Percentiles rank a stretch among this genome's conserved stretches.
Conservation (phyloP, 2,888 invertebrate genomes). For the Synergus umbraculus region DNA sequence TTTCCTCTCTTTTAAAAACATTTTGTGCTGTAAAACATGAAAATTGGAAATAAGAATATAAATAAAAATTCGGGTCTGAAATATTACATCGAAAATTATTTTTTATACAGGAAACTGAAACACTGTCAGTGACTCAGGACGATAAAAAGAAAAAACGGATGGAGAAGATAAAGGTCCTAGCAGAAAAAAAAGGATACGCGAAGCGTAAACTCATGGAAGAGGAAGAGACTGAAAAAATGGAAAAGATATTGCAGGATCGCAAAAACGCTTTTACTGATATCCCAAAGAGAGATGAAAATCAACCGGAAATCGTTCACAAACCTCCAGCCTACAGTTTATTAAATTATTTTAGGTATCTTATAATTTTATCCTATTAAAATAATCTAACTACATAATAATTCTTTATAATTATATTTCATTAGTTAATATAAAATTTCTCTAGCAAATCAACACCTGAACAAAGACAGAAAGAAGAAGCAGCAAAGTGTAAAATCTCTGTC, state of each 20-base stretch:
- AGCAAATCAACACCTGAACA: slow-evolving; percentile 62
- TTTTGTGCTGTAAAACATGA: too few relatives aligned
- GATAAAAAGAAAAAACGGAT: slow-evolving; percentile 1
- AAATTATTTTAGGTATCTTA: slow-evolving; percentile 68
- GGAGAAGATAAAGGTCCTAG: slow-evolving; percentile 7
- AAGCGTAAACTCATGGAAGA: slow-evolving; percentile 30
- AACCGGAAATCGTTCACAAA: slow-evolving; percentile 43
- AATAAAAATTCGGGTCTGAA: too few relatives aligned
- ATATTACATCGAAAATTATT: background rate
- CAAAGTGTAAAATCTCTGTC: slow-evolving; percentile 61
- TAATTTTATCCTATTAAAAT: background rate
- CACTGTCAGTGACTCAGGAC: background rate
- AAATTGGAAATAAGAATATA: too few relatives aligned
- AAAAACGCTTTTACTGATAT: slow-evolving; percentile 18
- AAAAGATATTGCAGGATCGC: slow-evolving; percentile 9
- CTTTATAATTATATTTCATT: background rate
- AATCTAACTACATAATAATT: background rate
- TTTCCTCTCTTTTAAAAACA: too few relatives aligned
- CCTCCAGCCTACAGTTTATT: slow-evolving; percentile 60
- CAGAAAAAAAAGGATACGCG: slow-evolving; percentile 26
- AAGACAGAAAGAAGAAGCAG: slow-evolving; percentile 56
- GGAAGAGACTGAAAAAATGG: slow-evolving; percentile 19
- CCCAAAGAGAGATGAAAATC: slow-evolving; percentile 14
- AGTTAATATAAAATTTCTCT: slow-evolving; percentile 44
- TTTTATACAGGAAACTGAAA: background rate